Evolutionary conservation across 2,113 vertebrate genomes (phyloP).

Genomic region (Chaetops frenatus): DNA sequence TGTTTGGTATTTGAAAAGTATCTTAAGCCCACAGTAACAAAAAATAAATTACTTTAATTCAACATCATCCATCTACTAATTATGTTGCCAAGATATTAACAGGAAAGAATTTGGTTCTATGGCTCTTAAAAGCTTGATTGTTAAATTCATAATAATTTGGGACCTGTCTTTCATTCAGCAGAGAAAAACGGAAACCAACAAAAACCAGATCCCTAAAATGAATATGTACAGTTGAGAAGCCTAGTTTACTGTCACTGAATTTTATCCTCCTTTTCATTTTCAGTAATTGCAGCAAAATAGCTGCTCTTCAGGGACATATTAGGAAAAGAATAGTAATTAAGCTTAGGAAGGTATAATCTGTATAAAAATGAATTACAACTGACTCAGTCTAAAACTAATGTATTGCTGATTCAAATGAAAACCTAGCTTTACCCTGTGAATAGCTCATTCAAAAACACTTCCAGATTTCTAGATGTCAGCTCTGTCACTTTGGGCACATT

Average conservation of each 20-base stretch:
- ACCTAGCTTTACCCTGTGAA: not conserved
- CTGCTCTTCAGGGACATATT: not conserved
- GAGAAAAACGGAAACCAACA: not conserved
- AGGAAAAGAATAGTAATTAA: conserved; percentile 35
- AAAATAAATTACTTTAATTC: not conserved
- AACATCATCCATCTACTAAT: not conserved
- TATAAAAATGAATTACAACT: conserved; percentile 30
- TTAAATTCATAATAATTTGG: not conserved
- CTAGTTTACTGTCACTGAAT: not conserved
- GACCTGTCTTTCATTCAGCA: not conserved
- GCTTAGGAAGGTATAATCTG: conserved; percentile 39
- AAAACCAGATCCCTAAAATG: not conserved
- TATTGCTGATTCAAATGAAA: not conserved
- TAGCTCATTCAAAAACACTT: not conserved
- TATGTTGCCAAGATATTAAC: not conserved
- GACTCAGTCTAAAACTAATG: not conserved
- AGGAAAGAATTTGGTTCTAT: not conserved
- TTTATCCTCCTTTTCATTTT: conserved; percentile 7
- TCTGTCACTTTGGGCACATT: not conserved
- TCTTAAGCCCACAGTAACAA: not conserved
- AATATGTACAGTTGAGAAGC: not conserved
- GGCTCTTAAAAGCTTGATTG: not conserved
- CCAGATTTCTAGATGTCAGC: not conserved
- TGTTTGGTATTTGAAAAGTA: not conserved
- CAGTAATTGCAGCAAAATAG: conserved; percentile 27